Conservation (phyloP, 2,113 vertebrate genomes). For the Phainopepla nitens region DNA sequence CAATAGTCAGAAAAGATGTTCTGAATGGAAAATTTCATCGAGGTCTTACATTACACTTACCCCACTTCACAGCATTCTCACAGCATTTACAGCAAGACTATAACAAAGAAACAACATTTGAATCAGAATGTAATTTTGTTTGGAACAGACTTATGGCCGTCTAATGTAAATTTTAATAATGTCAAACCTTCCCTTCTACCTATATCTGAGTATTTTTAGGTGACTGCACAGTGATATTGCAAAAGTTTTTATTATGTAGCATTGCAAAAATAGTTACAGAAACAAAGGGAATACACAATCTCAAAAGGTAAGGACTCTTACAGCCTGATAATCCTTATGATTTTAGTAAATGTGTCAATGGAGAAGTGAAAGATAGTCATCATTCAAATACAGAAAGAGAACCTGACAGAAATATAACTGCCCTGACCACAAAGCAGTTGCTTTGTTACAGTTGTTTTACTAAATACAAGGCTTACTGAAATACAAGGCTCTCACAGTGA, state of each 20-base stretch:
- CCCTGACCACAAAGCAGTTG: slow-evolving; percentile 10
- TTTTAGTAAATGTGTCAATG: slow-evolving; percentile 18
- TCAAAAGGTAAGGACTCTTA: not conserved
- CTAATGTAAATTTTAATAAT: not conserved
- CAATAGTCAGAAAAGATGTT: not conserved
- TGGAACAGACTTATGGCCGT: not conserved
- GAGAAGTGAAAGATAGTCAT: slow-evolving; percentile 45
- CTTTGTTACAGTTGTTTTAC: not conserved
- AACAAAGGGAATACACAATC: not conserved
- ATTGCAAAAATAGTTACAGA: not conserved
- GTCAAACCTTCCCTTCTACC: not conserved
- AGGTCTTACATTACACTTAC: not conserved
- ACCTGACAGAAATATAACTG: slow-evolving; percentile 2
- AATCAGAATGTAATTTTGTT: not conserved
- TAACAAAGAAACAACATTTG: not conserved
- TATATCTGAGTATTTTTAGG: not conserved
- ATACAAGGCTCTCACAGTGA: not conserved
- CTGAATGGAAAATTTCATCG: not conserved
- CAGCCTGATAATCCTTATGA: not conserved
- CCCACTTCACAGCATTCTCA: not conserved
- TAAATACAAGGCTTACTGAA: not conserved
- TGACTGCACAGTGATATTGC: not conserved
- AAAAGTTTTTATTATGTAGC: not conserved
- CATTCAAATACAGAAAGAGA: not conserved
- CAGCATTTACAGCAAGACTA: not conserved